Percentiles rank a stretch among this genome's conserved stretches.
Evolutionary conservation across 2,113 vertebrate genomes (phyloP).

Genomic region (Nannobrachium achirus): DNA sequence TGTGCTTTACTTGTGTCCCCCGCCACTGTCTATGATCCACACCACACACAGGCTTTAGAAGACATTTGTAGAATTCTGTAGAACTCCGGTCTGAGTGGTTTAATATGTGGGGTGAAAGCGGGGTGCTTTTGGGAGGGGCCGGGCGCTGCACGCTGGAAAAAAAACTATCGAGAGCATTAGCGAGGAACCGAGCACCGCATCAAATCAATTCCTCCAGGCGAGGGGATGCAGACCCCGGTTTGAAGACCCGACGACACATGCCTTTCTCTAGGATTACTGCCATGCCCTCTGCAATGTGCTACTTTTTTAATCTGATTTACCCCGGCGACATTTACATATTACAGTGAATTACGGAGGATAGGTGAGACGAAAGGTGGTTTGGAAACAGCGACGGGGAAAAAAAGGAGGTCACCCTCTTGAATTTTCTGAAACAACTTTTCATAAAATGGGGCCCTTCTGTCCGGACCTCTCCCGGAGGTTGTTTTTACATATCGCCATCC

Average conservation of each 20-base stretch:
- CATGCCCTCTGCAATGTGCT: slow-evolving; percentile 28
- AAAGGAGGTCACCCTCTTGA: slow-evolving; percentile 22
- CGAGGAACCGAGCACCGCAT: slow-evolving; percentile 53
- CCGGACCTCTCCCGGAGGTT: background rate
- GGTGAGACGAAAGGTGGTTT: slow-evolving; percentile 56
- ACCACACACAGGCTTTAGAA: no score
- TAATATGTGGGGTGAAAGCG: slow-evolving; percentile 50
- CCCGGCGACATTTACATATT: slow-evolving; percentile 52
- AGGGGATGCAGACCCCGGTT: slow-evolving; percentile 31
- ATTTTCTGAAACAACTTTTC: slow-evolving; percentile 48
- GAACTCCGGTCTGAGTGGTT: no score
- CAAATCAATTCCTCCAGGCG: slow-evolving; percentile 65
- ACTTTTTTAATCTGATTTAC: slow-evolving; percentile 60
- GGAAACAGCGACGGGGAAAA: slow-evolving; percentile 17
- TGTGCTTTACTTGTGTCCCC: no score
- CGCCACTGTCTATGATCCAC: no score
- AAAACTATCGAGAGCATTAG: slow-evolving; percentile 44
- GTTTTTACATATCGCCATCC: background rate
- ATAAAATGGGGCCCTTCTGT: slow-evolving; percentile 3
- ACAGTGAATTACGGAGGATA: slow-evolving; percentile 46
- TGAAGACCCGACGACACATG: slow-evolving; percentile 56
- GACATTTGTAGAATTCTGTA: no score
- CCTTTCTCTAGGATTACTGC: slow-evolving; percentile 54
- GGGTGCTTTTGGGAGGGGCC: slow-evolving; percentile 31
- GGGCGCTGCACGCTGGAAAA: slow-evolving; percentile 17